Conservation (phyloP, 35 echinoderm and acorn worm genomes). For the Apostichopus californicus region DNA sequence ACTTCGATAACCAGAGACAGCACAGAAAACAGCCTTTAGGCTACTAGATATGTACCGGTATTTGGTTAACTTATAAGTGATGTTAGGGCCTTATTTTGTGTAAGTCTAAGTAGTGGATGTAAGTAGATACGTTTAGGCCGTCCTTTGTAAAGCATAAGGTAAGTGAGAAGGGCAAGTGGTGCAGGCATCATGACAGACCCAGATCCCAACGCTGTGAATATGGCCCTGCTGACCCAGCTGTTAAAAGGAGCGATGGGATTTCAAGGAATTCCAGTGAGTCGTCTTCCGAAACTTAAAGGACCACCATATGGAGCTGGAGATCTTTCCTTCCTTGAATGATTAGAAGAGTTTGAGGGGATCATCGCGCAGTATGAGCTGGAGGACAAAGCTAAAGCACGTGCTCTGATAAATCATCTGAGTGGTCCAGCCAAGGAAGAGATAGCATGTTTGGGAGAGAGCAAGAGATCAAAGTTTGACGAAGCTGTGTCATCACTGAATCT, state of each 20-base stretch:
- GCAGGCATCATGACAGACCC: neutral
- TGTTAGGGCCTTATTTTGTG: no score
- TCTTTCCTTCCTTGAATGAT: slow-evolving; percentile 15
- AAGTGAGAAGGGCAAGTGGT: neutral
- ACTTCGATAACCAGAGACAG: neutral
- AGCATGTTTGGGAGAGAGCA: neutral
- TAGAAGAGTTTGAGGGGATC: slow-evolving; percentile 46
- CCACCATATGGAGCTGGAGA: neutral
- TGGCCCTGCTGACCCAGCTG: slow-evolving; percentile 21
- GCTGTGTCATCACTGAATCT: slow-evolving; percentile 9
- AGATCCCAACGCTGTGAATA: neutral
- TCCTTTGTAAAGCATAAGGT: neutral
- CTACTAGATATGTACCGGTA: neutral
- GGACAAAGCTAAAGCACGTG: slow-evolving; percentile 29
- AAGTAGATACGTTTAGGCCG: neutral
- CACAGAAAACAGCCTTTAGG: neutral
- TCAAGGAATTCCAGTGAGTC: neutral
- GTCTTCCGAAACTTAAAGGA: slow-evolving; percentile 26
- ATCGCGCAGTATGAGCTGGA: neutral
- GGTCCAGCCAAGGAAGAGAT: slow-evolving; percentile 51
- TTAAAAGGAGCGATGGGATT: slow-evolving; percentile 37
- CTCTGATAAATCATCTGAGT: slow-evolving; percentile 25
- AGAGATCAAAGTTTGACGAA: neutral
- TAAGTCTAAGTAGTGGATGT: neutral
- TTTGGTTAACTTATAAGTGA: neutral